These are phyloP conservation scores for Chloebia gouldiae DNA, from an alignment of 2,113 vertebrate species.

Conservation along the genomic window DNA sequence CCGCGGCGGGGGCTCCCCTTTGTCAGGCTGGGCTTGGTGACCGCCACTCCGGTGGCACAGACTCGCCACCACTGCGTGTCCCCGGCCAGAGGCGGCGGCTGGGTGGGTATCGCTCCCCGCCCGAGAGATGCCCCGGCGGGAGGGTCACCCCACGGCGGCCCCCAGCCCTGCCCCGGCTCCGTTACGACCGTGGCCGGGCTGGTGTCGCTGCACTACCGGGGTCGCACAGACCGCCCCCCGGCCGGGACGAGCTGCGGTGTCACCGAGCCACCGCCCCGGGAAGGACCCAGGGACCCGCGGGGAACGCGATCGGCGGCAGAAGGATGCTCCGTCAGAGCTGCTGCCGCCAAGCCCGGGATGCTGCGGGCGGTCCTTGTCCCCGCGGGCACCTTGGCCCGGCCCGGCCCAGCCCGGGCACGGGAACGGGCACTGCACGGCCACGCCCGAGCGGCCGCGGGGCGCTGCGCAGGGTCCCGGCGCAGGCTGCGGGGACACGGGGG, in stretches of 20 bases:
- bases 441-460: neutral
- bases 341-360: neutral
- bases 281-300: neutral
- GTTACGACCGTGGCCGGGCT: too few relatives aligned
- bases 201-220: too few relatives aligned
- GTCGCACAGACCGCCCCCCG: rapidly evolving
- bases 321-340: neutral
- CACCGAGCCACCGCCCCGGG: neutral
- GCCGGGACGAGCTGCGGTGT: neutral
- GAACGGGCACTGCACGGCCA: neutral
- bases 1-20: neutral
- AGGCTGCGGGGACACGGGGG: neutral
- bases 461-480: neutral
- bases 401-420: neutral
- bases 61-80: neutral
- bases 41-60: neutral
- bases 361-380: neutral
- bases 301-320: too few relatives aligned
- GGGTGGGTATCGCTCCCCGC: neutral
- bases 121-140: neutral
- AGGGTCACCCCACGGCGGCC: rapidly evolving
- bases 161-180: neutral
- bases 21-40: neutral
- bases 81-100: neutral
- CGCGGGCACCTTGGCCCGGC: neutral